phyloP scores from a whole-genome alignment of 2,113 vertebrate genomes.

The Symphodus melops region DNA sequence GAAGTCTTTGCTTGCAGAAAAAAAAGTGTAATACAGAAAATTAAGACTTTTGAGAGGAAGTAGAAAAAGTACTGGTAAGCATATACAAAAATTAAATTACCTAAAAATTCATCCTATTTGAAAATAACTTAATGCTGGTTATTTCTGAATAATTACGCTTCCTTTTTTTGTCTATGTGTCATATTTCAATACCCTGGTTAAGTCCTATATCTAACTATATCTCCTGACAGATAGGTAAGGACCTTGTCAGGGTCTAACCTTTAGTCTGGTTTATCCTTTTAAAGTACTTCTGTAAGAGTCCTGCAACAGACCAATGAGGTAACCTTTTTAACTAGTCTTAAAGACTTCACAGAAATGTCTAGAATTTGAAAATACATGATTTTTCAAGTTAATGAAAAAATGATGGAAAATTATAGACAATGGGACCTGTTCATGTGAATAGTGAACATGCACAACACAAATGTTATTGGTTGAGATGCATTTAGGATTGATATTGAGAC shows the following conservation, averaged over 20 bases:
- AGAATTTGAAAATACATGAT: background rate
- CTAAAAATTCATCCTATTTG: background rate
- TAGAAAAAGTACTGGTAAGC: background rate
- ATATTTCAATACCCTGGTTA: background rate
- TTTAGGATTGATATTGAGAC: background rate
- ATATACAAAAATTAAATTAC: background rate
- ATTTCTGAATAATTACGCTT: background rate
- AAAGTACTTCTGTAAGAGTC: background rate
- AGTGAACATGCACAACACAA: background rate
- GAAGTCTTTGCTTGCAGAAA: too few relatives aligned
- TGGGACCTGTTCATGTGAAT: background rate
- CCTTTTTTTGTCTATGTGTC: conserved; percentile 10
- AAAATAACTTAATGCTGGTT: background rate
- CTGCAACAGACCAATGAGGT: too few relatives aligned
- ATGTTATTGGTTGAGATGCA: background rate
- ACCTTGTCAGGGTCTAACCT: too few relatives aligned
- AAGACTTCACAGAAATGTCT: too few relatives aligned
- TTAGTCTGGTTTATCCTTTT: background rate
- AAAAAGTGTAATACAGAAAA: background rate
- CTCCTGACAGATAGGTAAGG: background rate
- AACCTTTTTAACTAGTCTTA: too few relatives aligned
- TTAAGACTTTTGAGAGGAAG: background rate
- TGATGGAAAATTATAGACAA: background rate
- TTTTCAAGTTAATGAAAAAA: conserved; percentile 1
- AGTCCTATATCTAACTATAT: background rate